Conservation (phyloP, 2,113 vertebrate genomes). For the Eurystomus gularis region DNA sequence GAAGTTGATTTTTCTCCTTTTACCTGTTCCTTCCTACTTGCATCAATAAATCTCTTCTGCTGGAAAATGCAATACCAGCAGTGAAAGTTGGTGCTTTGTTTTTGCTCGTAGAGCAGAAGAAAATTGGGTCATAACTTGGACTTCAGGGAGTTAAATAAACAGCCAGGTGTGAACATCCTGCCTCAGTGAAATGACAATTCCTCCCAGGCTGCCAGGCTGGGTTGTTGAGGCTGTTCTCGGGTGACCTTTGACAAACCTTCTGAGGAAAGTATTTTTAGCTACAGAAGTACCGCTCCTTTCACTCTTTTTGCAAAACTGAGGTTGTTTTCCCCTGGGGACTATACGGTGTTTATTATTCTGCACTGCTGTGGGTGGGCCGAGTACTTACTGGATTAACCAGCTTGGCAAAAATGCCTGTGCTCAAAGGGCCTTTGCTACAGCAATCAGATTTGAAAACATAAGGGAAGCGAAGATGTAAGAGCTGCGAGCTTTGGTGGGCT, state of each 20-base stretch:
- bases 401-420: not conserved
- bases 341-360: not conserved
- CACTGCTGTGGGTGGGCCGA: not conserved
- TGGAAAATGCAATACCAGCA: not conserved
- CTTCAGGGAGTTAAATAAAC: conserved; percentile 34
- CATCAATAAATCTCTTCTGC: not conserved
- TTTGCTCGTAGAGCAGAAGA: not conserved
- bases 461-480: not conserved
- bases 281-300: not conserved
- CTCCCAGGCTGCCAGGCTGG: not conserved
- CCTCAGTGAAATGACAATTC: not conserved
- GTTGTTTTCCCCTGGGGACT: not conserved
- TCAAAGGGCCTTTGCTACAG: not conserved
- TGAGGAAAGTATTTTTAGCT: conserved; percentile 16
- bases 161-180: not conserved
- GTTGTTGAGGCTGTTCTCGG: not conserved
- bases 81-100: not conserved
- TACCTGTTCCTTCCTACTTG: not conserved
- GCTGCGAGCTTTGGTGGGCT: not conserved
- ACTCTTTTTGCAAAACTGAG: not conserved
- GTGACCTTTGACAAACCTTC: conserved; percentile 16
- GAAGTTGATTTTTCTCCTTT: not conserved
- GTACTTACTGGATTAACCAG: not conserved
- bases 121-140: not conserved
- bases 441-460: not conserved